Conservation (phyloP, 2,113 vertebrate genomes). For the Tupaia chinensis region DNA sequence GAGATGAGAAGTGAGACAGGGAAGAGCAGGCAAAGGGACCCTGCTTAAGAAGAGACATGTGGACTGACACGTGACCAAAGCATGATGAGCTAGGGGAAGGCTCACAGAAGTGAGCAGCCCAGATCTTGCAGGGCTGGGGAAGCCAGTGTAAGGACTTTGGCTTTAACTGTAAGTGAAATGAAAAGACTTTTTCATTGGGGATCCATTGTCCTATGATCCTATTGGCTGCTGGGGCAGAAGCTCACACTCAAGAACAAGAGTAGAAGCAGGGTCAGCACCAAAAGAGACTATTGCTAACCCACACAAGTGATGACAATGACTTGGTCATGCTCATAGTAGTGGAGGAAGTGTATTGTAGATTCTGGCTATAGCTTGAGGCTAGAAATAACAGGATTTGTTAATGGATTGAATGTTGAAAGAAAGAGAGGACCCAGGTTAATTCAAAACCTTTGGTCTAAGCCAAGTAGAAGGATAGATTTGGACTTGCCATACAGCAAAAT, state of each 20-base stretch:
- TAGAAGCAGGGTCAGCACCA: not conserved
- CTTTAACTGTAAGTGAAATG: not conserved
- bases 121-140: too few species aligned
- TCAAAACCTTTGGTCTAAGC: not conserved
- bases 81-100: accelerated
- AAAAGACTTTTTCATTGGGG: not conserved
- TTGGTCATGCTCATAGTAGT: too few species aligned
- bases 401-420: not conserved
- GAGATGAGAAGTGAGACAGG: too few species aligned
- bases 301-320: not conserved
- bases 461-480: not conserved
- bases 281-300: not conserved
- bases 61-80: not conserved
- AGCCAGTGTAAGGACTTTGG: not conserved
- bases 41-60: not conserved
- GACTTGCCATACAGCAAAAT: not conserved
- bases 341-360: not conserved
- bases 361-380: not conserved
- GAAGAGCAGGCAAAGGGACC: not conserved
- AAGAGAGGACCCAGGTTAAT: not conserved
- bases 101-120: not conserved
- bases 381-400: not conserved
- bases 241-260: not conserved
- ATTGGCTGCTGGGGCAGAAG: not conserved
- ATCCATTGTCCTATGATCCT: not conserved